Conservation (phyloP, 2,888 invertebrate species). For the Cephus pulcher region DNA sequence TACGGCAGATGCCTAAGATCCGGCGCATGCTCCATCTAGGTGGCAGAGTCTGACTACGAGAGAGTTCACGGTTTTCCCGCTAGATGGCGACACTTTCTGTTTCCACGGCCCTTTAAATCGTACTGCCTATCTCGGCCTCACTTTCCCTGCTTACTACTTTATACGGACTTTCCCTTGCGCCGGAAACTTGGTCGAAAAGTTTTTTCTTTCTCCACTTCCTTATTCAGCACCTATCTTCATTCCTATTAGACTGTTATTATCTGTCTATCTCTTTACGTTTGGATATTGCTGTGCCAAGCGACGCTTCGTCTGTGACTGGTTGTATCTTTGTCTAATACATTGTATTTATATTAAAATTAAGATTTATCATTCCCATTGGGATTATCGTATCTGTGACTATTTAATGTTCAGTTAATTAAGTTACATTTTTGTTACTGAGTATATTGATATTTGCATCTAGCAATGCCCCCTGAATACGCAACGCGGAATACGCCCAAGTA, state of each 20-base stretch:
- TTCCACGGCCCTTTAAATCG: conserved; percentile 28
- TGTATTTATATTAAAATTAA: neutral
- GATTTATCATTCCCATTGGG: neutral
- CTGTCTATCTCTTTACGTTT: neutral
- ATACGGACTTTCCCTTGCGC: neutral
- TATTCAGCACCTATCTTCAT: neutral
- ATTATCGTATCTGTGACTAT: neutral
- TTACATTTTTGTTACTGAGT: neutral
- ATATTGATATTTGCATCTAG: neutral
- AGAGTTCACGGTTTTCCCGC: conserved; percentile 36
- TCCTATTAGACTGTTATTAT: neutral
- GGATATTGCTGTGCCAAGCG: neutral
- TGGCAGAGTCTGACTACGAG: conserved; percentile 4
- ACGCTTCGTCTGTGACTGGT: neutral
- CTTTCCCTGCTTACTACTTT: neutral
- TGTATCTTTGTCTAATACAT: neutral
- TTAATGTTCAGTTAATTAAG: neutral
- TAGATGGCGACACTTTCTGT: conserved; percentile 47
- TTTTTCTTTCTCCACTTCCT: neutral
- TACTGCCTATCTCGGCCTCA: neutral
- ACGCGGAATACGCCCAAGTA: neutral
- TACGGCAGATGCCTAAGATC: conserved; percentile 62
- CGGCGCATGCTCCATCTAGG: conserved; percentile 55
- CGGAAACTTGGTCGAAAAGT: neutral
- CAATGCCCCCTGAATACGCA: neutral